Evolutionary conservation across 1,140 invertebrate species (phyloP), one percentile per base, ranked within the genome.

Genomic region (Drosophila rufa): DNA sequence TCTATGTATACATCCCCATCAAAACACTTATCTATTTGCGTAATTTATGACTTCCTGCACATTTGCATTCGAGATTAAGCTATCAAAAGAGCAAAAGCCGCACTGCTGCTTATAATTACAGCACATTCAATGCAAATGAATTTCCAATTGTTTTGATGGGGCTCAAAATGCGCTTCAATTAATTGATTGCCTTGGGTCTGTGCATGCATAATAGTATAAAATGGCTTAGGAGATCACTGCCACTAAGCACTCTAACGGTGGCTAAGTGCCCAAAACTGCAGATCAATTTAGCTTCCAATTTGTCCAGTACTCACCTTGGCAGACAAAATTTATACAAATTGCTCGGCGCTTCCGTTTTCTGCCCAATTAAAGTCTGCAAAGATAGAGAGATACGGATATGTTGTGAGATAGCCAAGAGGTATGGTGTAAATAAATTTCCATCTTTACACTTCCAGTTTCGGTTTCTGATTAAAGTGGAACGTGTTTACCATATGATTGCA

Each of bases 1-100:
- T 64, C 50, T 36, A 48, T 45, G 15, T 4, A 61, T 48, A 38
- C 38, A 27, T 25, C 15, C 47, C 43, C 30, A 38, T 60, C 15
- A 7, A 9, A 56, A 46, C 36, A 46, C n/a, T 78, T 74, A 57
- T 80, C 75, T 77, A 67, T 62, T 55, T 67, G 48, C 48, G 66
- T 79, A 75, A 87, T 90, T 87, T 84, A 90, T 87, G 80, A 87
- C 82, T 89, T 84, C 84, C 84, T 89, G 73, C 47, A 61, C 76
- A 89, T 83, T 86, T 77, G 71, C 76, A 85, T 81, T 48, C 46
- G 68, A 84, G 84, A 89, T 87, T 87, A 90, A 81, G 76, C 73
- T 68, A 84, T 87, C 84, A 79, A 80, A 80, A 66, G 60, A 69
- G 71, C 66, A 65, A 67, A 67, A 69, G 78, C 77, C 64, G 73